phyloP scores from a whole-genome alignment of 2,797 vertebrate species.

The Natrix natrix region DNA sequence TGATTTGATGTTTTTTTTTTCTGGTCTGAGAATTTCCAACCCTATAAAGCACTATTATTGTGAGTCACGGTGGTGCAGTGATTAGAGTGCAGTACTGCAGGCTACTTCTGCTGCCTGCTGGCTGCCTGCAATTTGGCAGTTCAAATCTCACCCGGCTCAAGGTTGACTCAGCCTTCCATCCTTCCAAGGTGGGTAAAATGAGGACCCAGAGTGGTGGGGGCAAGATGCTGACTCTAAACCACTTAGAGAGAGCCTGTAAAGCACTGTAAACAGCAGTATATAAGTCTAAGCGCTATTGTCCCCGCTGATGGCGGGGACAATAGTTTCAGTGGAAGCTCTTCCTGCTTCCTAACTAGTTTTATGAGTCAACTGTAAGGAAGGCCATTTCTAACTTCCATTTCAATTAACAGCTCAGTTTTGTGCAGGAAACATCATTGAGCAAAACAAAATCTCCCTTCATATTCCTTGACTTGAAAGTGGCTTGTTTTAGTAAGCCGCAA shows the following conservation, averaged over 20 bases:
- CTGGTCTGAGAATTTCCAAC: not conserved
- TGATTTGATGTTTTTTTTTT: not conserved
- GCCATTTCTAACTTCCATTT: not conserved
- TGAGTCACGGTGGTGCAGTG: no score
- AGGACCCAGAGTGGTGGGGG: no score
- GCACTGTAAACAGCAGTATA: not conserved
- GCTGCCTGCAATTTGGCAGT: no score
- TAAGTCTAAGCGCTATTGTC: not conserved
- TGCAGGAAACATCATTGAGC: not conserved
- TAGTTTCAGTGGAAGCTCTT: not conserved
- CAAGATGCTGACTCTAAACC: no score
- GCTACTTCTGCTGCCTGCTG: no score
- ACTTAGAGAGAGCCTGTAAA: not conserved
- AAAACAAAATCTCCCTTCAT: not conserved
- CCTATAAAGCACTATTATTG: not conserved
- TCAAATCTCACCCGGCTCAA: no score
- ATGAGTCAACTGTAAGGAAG: not conserved
- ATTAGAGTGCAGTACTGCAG: no score
- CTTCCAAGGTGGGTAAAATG: no score
- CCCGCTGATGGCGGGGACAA: not conserved
- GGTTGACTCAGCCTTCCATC: no score
- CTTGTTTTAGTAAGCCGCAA: not conserved
- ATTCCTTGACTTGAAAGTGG: not conserved
- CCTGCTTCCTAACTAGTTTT: not conserved
- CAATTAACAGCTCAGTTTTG: not conserved